Conservation (phyloP, 2,888 invertebrate genomes). For the Machimus atricapillus region DNA sequence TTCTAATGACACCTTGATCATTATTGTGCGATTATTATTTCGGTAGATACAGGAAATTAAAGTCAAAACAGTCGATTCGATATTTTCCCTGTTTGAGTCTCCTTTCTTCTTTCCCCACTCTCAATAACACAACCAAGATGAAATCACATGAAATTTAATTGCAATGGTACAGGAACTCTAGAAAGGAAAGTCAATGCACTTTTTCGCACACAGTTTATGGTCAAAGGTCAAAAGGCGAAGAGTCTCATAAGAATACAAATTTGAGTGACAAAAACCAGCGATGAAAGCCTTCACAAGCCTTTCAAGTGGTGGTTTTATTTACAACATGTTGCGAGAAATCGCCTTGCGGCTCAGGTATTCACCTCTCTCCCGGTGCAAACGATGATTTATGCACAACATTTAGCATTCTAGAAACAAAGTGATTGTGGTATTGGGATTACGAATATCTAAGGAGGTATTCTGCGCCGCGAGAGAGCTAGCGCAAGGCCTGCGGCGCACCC, state of each 20-base stretch:
- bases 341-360: background rate
- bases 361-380: background rate
- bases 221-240: background rate
- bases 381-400: slow-evolving; percentile 31
- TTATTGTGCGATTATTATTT: too few relatives aligned
- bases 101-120: background rate
- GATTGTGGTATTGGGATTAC: background rate
- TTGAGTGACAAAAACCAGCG: background rate
- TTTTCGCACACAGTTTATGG: background rate
- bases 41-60: too few relatives aligned
- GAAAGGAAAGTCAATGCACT: background rate
- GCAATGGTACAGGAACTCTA: background rate
- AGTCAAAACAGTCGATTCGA: too few relatives aligned
- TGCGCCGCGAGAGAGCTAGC: background rate
- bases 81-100: background rate
- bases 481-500: background rate
- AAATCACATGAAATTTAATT: background rate
- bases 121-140: background rate
- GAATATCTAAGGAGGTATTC: background rate
- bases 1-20: too few relatives aligned
- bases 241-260: background rate
- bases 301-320: background rate
- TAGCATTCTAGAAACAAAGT: background rate
- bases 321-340: background rate
- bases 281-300: background rate